Base-by-base conservation (phyloP, 2,113 vertebrate genomes). In the Ursus arctos region DNA sequence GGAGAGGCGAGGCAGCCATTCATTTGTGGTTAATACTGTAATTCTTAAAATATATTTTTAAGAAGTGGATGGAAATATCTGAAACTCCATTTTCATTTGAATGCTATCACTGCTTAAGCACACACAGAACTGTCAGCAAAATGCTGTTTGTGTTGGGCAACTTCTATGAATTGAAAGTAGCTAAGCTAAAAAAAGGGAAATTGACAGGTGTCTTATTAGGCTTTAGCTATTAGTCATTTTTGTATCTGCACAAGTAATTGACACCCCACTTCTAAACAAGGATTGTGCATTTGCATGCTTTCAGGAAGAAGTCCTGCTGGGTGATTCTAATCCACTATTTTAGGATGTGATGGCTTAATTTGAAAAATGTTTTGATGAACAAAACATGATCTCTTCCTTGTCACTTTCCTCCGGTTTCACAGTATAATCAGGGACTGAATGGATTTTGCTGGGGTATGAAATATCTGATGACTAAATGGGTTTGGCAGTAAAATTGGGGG, bases 191-290 rank as follows among this genome's bases (percentile, higher is more conserved):
- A 96, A 98, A 97, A 97, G 94, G 95, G 96, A 95, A 97, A 87
- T 77, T 90, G 98, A 98, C 98, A 99, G 98, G 98, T 99, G 99
- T 97, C 98, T 98, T 97, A 97, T 98, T 98, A 98, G 98, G 92
- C 94, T 96, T 95, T 92, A 97, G 95, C 97, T 95, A 93, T 53
- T 97, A 94, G 86, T 51, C 94, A 98, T 98, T 98, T 98, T 98
- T 88, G 96, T 95, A 93, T 91, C 89, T 96, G 53, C 96, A 92
- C 76, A 91, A 96, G 97, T 97, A 98, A 85, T 94, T 79, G 92
- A 96, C 96, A 91, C 71, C 92, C 96, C 53, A 71, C 83, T 95
- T 96, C 98, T 97, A 98, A 98, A 97, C 79, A 97, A 92, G 81
- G 97, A 74, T 87, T 91, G 81, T 61, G 93, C 91, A 93, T 97